A percentile compares a stretch with the other conserved stretches of the same genome.
phyloP scores from a whole-genome alignment of 2,888 invertebrate species.

The Clivina fossor region DNA sequence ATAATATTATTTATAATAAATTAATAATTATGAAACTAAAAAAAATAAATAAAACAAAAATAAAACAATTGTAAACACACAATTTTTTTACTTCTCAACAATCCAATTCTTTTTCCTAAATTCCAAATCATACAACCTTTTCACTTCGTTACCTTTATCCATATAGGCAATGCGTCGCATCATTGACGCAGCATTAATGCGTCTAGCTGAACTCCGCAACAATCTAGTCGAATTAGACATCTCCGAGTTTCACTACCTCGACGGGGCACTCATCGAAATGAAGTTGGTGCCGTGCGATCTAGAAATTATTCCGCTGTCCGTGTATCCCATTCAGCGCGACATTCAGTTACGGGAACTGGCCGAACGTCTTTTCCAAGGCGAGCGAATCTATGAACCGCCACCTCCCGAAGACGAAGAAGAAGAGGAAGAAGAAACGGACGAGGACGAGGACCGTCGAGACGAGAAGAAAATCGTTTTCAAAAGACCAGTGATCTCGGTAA shows the following conservation, averaged over 20 bases:
- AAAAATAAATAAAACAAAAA: too few relatives aligned
- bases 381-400: slow-evolving; percentile 45
- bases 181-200: slow-evolving; percentile 7
- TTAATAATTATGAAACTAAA: too few relatives aligned
- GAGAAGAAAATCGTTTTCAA: slow-evolving; percentile 33
- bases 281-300: slow-evolving; percentile 68
- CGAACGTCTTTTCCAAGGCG: slow-evolving; percentile 39
- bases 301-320: slow-evolving; percentile 53
- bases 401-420: slow-evolving; percentile 39
- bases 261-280: slow-evolving; percentile 68
- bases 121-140: too few relatives aligned
- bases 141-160: too few relatives aligned
- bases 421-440: slow-evolving; percentile 32
- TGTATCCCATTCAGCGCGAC: slow-evolving; percentile 9
- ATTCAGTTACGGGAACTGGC: slow-evolving; percentile 19
- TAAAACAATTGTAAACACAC: too few relatives aligned
- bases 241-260: slow-evolving; percentile 70
- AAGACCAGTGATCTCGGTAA: slow-evolving; percentile 6
- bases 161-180: slow-evolving; percentile 20
- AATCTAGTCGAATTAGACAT: slow-evolving; percentile 58
- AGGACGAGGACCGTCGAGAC: slow-evolving; percentile 7
- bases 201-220: slow-evolving; percentile 56
- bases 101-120: too few relatives aligned
- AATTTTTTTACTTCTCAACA: too few relatives aligned
- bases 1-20: too few relatives aligned